These are phyloP conservation scores for Dendrolimus kikuchii DNA, from an alignment of 1,140 invertebrate genomes.

Conservation along the genomic window DNA sequence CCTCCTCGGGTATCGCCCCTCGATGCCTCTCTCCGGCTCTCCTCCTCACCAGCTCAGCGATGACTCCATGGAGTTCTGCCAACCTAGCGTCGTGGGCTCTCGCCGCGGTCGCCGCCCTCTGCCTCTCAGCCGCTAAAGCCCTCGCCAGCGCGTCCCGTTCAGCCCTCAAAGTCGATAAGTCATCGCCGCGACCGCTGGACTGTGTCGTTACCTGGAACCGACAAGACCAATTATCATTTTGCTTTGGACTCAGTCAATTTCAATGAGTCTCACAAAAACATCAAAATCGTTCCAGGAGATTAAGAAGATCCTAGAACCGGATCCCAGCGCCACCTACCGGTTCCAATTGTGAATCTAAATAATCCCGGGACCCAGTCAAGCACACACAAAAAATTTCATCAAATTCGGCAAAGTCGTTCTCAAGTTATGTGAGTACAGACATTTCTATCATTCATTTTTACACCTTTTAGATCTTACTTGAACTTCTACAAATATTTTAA, in stretches of 20 bases:
- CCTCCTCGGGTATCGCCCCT: slow-evolving; percentile 75
- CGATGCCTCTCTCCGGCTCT: slow-evolving; percentile 76
- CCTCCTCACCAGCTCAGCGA: slow-evolving; percentile 84
- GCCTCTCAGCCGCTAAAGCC: slow-evolving; percentile 56
- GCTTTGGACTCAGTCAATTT: background rate
- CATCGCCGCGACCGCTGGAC: slow-evolving; percentile 31
- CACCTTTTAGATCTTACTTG: too few relatives aligned
- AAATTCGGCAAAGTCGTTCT: too few relatives aligned
- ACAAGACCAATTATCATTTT: background rate
- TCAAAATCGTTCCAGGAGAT: too few relatives aligned
- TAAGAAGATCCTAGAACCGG: too few relatives aligned
- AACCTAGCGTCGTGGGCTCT: slow-evolving; percentile 85
- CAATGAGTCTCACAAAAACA: too few relatives aligned
- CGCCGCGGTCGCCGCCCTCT: slow-evolving; percentile 76
- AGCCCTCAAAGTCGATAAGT: slow-evolving; percentile 27
- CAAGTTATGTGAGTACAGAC: too few relatives aligned
- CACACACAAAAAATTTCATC: too few relatives aligned
- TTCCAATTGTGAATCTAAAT: too few relatives aligned
- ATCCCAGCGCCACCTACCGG: too few relatives aligned
- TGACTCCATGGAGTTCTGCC: slow-evolving; percentile 88
- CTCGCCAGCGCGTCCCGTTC: slow-evolving; percentile 43
- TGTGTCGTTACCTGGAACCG: slow-evolving; percentile 34
- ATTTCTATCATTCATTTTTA: too few relatives aligned
- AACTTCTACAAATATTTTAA: too few relatives aligned
- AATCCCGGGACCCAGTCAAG: too few relatives aligned